Evolutionary conservation across 2,797 vertebrate genomes (phyloP), one percentile per base, ranked within the genome.

Genomic region (Alca torda): DNA sequence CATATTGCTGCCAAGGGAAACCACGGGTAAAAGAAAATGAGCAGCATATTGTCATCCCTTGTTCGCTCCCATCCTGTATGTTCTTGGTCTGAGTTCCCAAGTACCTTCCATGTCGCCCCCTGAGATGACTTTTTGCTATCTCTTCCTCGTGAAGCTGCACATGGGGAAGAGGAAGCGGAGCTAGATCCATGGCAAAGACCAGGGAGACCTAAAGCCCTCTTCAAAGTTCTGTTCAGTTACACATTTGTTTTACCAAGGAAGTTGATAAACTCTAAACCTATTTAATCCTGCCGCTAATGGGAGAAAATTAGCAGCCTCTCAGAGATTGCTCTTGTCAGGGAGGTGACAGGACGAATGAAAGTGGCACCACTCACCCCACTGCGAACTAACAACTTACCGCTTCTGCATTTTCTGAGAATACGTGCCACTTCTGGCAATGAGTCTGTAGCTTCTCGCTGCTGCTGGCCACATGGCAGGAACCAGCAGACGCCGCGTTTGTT

Each of bases 341-440:
- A 87, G 45, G 80, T 77, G 90, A 87, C 0, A 2, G 24, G 64
- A 33, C 0, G 0, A 92, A 83, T 74, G 73, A 78, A 83, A 88
- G 50, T 1, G 11, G 53, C 24, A 48, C 65, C 68, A 30, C 54
- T 93, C 76, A 50, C 65, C 35, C 57, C 76, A 51, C 64, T 73
- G 61, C 1, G 0, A 92, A 94, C 61, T 59, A 79, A 48, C 78
- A 63, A 45, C 24, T 91, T 84, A 39, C 43, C 7, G 11, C 79
- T 90, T 73, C 84, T 85, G 50, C 84, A 51, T 89, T 95, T 89
- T 89, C 82, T 89, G 91, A 84, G 69, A 91, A 78, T 76, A 95
- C 69, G 70, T 92, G 67, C 67, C 84, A 87, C 72, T 95, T 89
- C 35, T 60, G 86, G 68, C 76, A 86, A 6, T 24, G 45, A 80